phyloP scores from a whole-genome alignment of 2,113 vertebrate genomes.

The Hemiprocne comata region DNA sequence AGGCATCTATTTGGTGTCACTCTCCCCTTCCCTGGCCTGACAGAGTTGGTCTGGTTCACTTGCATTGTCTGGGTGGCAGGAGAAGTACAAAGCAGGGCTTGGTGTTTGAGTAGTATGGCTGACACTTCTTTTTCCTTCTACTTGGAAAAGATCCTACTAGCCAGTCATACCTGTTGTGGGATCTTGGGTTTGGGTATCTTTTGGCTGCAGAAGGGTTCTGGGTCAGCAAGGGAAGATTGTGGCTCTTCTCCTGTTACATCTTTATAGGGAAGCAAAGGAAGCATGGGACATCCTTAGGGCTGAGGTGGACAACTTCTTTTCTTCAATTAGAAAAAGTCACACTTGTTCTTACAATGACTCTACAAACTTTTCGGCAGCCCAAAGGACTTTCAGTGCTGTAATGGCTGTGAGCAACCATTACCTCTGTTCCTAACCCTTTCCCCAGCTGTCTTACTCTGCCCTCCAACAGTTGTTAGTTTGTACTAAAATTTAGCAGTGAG shows the following conservation, averaged over 20 bases:
- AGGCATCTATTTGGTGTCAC: neutral
- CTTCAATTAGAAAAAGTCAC: neutral
- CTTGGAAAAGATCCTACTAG: neutral
- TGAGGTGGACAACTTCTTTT: neutral
- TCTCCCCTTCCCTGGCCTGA: neutral
- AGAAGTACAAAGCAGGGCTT: neutral
- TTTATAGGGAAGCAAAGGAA: neutral
- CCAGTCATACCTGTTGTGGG: neutral
- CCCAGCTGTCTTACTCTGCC: neutral
- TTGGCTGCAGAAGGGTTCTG: neutral
- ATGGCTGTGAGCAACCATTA: neutral
- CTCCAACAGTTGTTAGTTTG: constrained; percentile 18
- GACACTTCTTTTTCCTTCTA: neutral
- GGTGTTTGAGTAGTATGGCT: neutral
- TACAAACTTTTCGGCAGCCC: neutral
- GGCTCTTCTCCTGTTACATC: neutral
- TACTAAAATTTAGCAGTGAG: constrained; percentile 1
- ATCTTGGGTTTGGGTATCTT: neutral
- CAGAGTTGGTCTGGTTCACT: neutral
- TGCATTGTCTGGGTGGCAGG: neutral
- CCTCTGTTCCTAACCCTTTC: neutral
- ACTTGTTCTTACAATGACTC: neutral
- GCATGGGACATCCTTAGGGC: accelerated
- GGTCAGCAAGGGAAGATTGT: neutral
- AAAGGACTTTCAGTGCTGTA: neutral